These are phyloP conservation scores for Xestia xanthographa DNA, from an alignment of 2,888 invertebrate species.

Conservation along the genomic window DNA sequence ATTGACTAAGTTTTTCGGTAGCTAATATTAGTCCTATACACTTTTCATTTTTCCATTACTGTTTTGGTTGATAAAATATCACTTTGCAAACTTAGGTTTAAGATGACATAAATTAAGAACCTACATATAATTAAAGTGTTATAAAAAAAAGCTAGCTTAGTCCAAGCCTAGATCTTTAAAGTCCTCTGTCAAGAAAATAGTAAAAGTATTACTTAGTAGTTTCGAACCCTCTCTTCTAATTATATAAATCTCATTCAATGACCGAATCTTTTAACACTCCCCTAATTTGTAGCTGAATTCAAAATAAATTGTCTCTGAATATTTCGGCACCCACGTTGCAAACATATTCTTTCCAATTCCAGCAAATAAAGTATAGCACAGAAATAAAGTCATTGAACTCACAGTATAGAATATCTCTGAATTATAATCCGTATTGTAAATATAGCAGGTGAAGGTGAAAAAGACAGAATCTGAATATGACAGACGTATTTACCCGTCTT, in stretches of 20 bases:
- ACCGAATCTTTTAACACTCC: background rate
- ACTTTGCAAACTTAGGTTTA: background rate
- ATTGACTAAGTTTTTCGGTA: background rate
- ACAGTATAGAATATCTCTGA: background rate
- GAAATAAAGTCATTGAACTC: background rate
- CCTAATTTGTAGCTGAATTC: background rate
- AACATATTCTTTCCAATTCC: background rate
- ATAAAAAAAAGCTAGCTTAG: background rate
- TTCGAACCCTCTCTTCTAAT: background rate
- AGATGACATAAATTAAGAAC: background rate
- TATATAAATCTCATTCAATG: background rate
- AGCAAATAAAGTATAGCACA: background rate
- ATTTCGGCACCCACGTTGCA: background rate
- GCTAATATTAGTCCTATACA: background rate
- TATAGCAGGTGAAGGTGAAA: background rate
- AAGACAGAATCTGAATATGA: background rate
- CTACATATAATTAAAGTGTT: background rate
- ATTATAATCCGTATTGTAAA: background rate
- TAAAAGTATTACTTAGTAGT: too few relatives aligned
- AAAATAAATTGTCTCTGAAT: conserved; percentile 1
- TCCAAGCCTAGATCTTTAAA: background rate
- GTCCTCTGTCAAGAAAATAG: background rate
- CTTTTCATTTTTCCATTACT: background rate
- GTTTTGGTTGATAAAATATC: background rate
- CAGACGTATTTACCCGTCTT: background rate